A percentile compares a stretch with the other conserved stretches of the same genome.
These are phyloP conservation scores for Chondrosia reniformis DNA, from an alignment of 37 sponge, comb jelly and placozoan species.

Conservation along the genomic window DNA sequence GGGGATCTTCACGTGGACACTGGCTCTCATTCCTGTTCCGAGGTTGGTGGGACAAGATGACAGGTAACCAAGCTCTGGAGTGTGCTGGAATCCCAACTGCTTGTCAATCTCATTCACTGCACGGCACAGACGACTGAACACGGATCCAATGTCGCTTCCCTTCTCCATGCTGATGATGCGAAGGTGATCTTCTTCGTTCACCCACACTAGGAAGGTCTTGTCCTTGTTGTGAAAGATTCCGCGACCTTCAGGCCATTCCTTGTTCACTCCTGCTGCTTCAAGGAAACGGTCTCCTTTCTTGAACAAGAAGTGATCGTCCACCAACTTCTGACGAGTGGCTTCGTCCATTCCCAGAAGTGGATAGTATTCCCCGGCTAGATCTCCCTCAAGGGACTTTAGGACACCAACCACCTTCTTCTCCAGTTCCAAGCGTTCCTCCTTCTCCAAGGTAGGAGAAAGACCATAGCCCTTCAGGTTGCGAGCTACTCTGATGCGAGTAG, in stretches of 20 bases:
- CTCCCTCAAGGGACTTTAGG: constrained; percentile 40
- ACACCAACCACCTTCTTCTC: constrained; percentile 32
- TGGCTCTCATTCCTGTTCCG: constrained; percentile 79
- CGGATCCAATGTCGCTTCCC: constrained; percentile 75
- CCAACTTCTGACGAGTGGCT: constrained; percentile 52
- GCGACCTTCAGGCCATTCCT: constrained; percentile 88
- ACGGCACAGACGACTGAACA: constrained; percentile 63
- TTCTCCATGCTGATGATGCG: constrained; percentile 85
- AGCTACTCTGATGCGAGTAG: constrained; percentile 37
- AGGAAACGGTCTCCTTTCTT: constrained; percentile 62
- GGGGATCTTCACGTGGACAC: constrained; percentile 78
- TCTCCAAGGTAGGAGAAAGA: constrained; percentile 22
- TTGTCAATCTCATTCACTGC: constrained; percentile 41
- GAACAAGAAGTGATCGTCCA: constrained; percentile 82
- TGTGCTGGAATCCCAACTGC: constrained; percentile 24
- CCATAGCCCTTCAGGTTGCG: constrained; percentile 43
- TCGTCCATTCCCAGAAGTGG: constrained; percentile 64
- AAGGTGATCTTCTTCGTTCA: constrained; percentile 80
- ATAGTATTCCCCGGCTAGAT: constrained; percentile 50
- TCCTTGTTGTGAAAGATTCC: constrained; percentile 65
- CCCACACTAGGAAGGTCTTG: constrained; percentile 62
- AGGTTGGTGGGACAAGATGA: constrained; percentile 74
- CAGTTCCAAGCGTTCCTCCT: constrained; percentile 28
- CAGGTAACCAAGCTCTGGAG: constrained; percentile 59
- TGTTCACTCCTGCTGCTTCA: constrained; percentile 58